These are phyloP conservation scores for Elgaria multicarinata DNA, from an alignment of 2,113 vertebrate genomes.

Conservation along the genomic window DNA sequence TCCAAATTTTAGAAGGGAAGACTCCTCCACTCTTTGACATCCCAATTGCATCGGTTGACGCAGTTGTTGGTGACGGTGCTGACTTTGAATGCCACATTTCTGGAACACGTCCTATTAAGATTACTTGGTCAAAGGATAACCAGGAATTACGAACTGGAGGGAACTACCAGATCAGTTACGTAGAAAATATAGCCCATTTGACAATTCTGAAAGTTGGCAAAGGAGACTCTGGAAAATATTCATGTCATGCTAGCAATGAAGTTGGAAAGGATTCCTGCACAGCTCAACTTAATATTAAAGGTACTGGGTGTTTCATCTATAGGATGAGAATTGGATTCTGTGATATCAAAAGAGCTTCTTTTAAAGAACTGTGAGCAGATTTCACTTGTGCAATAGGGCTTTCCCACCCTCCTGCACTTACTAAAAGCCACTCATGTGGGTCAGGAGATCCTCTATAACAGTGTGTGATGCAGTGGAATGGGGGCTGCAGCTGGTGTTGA, in stretches of 20 bases:
- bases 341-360: not conserved
- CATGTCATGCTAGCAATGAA: slow-evolving; percentile 94
- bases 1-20: slow-evolving; percentile 85
- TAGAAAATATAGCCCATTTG: slow-evolving; percentile 87
- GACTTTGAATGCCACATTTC: slow-evolving; percentile 95
- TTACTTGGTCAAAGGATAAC: slow-evolving; percentile 97
- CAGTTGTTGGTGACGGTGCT: slow-evolving; percentile 90
- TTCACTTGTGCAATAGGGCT: not conserved
- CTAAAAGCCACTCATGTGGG: not conserved
- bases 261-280: slow-evolving; percentile 95
- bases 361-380: not conserved
- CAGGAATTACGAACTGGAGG: slow-evolving; percentile 93
- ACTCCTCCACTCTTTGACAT: slow-evolving; percentile 90
- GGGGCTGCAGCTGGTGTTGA: not conserved
- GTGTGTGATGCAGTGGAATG: not conserved
- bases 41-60: slow-evolving; percentile 87
- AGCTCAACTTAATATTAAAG: slow-evolving; percentile 93
- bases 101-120: slow-evolving; percentile 91
- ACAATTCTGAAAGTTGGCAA: slow-evolving; percentile 93
- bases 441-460: not conserved
- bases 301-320: slow-evolving; percentile 79
- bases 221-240: slow-evolving; percentile 90
- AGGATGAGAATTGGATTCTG: not conserved
- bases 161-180: slow-evolving; percentile 92
- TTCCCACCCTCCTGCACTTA: not conserved